A percentile compares a stretch with the other conserved stretches of the same genome.
Conservation (phyloP, 2,888 invertebrate genomes). For the Teinopalpus imperialis region DNA sequence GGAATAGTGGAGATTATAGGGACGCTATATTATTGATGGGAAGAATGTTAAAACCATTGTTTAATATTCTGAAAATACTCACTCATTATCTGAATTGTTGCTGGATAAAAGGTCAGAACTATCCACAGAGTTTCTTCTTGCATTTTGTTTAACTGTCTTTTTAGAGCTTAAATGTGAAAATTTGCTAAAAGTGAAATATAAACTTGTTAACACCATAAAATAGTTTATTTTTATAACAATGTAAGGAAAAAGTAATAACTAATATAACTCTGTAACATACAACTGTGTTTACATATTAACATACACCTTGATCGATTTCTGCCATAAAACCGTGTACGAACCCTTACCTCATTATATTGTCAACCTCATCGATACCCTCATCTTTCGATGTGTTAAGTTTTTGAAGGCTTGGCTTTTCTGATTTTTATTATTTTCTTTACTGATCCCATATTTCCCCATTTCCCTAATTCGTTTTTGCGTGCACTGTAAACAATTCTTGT, state of each 20-base stretch:
- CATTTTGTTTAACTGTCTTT: slow-evolving; percentile 32
- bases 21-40: too few relatives aligned
- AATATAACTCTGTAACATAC: background rate
- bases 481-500: slow-evolving; percentile 35
- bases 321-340: too few relatives aligned
- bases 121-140: slow-evolving; percentile 38
- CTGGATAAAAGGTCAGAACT: slow-evolving; percentile 27
- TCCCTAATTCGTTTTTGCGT: slow-evolving; percentile 23
- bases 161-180: slow-evolving; percentile 37
- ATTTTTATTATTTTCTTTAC: slow-evolving; percentile 39
- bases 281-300: too few relatives aligned
- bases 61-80: too few relatives aligned
- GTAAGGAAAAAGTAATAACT: slow-evolving; percentile 1
- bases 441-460: slow-evolving; percentile 44
- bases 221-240: too few relatives aligned
- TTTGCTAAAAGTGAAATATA: slow-evolving; percentile 50
- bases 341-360: slow-evolving; percentile 63
- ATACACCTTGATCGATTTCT: too few relatives aligned
- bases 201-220: too few relatives aligned
- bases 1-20: too few relatives aligned
- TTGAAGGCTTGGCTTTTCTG: slow-evolving; percentile 23
- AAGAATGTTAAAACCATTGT: too few relatives aligned
- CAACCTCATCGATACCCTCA: slow-evolving; percentile 53
- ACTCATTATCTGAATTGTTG: slow-evolving; percentile 40
- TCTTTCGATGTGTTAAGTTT: slow-evolving; percentile 20